phyloP scores from a whole-genome alignment of 2,113 vertebrate species.

The Galbula dea region DNA sequence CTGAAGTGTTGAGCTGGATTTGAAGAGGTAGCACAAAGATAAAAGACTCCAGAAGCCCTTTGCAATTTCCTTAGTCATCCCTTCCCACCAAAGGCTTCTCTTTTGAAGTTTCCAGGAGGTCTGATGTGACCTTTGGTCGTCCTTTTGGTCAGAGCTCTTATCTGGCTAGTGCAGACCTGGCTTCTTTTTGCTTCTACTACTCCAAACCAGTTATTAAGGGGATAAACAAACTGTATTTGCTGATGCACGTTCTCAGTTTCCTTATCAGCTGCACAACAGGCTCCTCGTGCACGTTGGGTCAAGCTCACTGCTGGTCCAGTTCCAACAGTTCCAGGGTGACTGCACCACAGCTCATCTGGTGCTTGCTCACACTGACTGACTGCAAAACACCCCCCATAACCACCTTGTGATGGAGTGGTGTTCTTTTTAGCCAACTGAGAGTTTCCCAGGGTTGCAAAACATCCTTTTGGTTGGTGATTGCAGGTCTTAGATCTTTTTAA shows the following conservation, averaged over 20 bases:
- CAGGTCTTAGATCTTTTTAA: not conserved
- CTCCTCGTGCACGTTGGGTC: not conserved
- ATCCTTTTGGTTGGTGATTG: not conserved
- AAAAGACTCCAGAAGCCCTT: slow-evolving; percentile 30
- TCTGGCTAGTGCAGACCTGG: slow-evolving; percentile 5
- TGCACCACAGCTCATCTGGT: rapidly evolving
- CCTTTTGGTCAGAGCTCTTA: slow-evolving; percentile 49
- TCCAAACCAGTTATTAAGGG: not conserved
- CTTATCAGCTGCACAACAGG: slow-evolving; percentile 43
- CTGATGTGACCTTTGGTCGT: not conserved
- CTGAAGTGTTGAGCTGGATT: slow-evolving; percentile 1
- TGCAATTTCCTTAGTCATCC: slow-evolving; percentile 55
- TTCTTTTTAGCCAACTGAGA: rapidly evolving
- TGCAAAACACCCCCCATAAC: not conserved
- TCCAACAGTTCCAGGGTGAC: slow-evolving; percentile 5
- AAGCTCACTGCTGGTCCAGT: not conserved
- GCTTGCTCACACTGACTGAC: rapidly evolving
- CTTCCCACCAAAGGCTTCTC: slow-evolving; percentile 20
- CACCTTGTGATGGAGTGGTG: not conserved
- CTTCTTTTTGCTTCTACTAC: not conserved
- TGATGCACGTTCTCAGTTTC: slow-evolving; percentile 12
- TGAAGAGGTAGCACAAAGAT: slow-evolving; percentile 16
- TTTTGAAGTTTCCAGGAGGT: slow-evolving; percentile 33
- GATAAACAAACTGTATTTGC: slow-evolving; percentile 54
- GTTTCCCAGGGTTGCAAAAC: rapidly evolving